Evolutionary conservation across 2,888 invertebrate species (phyloP), one percentile per base, ranked within the genome.

Genomic region (Luffia ferchaultella): DNA sequence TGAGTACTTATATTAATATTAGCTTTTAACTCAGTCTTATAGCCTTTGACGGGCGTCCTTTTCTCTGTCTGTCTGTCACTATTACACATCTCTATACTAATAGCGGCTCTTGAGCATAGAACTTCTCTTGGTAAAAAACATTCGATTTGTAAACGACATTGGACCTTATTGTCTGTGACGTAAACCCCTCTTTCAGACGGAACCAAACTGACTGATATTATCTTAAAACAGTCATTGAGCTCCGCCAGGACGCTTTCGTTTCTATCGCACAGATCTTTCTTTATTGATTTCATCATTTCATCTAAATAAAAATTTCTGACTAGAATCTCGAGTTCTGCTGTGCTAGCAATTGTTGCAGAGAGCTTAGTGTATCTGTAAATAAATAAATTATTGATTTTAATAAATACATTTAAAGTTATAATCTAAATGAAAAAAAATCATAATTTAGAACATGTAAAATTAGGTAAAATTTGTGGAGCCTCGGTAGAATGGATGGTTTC

Each of bases 341-440:
- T 91, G 56, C 93, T 89, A 3, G 94, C 90, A 55, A 96, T 90
- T 50, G 91, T 89, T 46, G 92, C 90, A 68, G 93, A 93, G 52
- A 91, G 89, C 74, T 91, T 91, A 49, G 90, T 88, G 64, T 91
- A 93, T 62, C 90, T 90, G 65, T 62, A 41, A 48, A 42, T 41
- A 17, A 9, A 42, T 48, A 64, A 55, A 40, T 40, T 45, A 45
- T 44, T 44, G 16, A 44, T 44, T 9, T 9, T 16, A 7, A 15
- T 44, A 15, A 44, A 15, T n/a, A n/a, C 44, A 44, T 16, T 15
- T 44, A 7, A 42, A 5, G 16, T 42, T 2, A 42, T 2, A 42
- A 42, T 42, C n/a, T 16, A 16, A 42, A 42, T 42, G 16, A 40
- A 40, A 40, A n/a, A n/a, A n/a, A n/a, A n/a, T n/a, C n/a, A n/a